Base-by-base conservation (phyloP, 2,888 invertebrate genomes). In the Panorpa germanica region DNA sequence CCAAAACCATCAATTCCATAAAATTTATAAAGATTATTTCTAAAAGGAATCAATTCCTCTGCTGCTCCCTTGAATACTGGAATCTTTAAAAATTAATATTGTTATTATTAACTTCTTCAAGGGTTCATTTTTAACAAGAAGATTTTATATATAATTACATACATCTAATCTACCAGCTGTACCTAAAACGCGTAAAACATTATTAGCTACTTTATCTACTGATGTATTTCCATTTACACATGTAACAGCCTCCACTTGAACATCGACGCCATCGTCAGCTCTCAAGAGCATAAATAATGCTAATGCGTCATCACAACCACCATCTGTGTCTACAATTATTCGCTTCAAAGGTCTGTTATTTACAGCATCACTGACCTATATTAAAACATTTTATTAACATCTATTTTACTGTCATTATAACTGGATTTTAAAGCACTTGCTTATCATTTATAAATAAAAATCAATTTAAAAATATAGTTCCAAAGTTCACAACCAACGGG, bases 1-100 rank as follows among this genome's bases (percentile, higher is more conserved):
- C 77, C 77, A 34, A 81, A 63, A 3, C 81, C 81, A 48, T 81
- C 78, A 13, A 45, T 42, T 0, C 81, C 81, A 41, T 69, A 65
- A 39, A 61, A 77, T 38, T 55, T 52, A 9, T 49, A 41, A 1
- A 41, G 44, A 2, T 45, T 41, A 9, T 43, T 42, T 6, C 44
- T 25, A 7, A 54, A 49, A 40, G 43, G 49, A 3, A 64, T 47
- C 14, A 65, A 38, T 10, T 65, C 55, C 3, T 57, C 48, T 29
- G 55, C 49, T 0, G 69, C 63, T 7, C 80, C 80, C 49, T 63
- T 55, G 45, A 62, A 76, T 25, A 80, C 68, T 25, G 78, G 78
- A 33, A 78, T 64, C 77, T 78, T 33, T 25, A 27, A 35, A 27
- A 19, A 22, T 19, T 8, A 15, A n/a, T n/a, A n/a, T n/a, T n/a